These are phyloP conservation scores for Microcebus tavaratra DNA, from an alignment of 2,113 vertebrate species.

Conservation along the genomic window DNA sequence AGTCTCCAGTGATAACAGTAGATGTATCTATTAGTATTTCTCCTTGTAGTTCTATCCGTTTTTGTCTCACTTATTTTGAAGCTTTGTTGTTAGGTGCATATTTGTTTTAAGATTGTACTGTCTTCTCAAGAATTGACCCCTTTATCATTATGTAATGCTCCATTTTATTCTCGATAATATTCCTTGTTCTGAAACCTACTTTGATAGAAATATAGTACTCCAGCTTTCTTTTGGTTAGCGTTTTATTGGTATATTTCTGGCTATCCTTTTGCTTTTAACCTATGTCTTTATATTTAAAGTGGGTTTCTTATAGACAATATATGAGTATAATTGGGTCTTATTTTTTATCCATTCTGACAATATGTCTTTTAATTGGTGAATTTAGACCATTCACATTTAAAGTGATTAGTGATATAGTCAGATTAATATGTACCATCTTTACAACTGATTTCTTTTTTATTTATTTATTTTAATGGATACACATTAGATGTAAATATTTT, in stretches of 20 bases:
- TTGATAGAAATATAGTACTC: neutral
- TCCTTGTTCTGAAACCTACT: constrained; percentile 7
- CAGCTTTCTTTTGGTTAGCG: neutral
- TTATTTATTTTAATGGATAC: neutral
- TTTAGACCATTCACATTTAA: neutral
- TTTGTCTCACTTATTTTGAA: constrained; percentile 43
- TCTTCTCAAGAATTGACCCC: neutral
- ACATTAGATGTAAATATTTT: neutral
- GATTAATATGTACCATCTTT: neutral
- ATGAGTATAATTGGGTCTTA: neutral
- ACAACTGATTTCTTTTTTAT: neutral
- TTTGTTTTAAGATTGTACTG: neutral
- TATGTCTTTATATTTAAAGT: neutral
- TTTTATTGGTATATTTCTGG: neutral
- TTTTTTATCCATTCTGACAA: neutral
- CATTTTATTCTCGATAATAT: neutral
- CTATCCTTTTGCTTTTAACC: neutral
- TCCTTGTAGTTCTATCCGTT: neutral
- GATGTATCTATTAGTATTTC: neutral
- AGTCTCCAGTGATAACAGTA: neutral
- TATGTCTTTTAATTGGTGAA: neutral
- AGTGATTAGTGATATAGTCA: neutral
- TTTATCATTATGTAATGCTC: neutral
- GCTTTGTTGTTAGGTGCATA: neutral
- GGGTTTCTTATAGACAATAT: neutral